Percentiles rank a stretch among this genome's conserved stretches.
These are phyloP conservation scores for Myotis findleyi DNA, from an alignment of 2,797 vertebrate species.

Conservation along the genomic window DNA sequence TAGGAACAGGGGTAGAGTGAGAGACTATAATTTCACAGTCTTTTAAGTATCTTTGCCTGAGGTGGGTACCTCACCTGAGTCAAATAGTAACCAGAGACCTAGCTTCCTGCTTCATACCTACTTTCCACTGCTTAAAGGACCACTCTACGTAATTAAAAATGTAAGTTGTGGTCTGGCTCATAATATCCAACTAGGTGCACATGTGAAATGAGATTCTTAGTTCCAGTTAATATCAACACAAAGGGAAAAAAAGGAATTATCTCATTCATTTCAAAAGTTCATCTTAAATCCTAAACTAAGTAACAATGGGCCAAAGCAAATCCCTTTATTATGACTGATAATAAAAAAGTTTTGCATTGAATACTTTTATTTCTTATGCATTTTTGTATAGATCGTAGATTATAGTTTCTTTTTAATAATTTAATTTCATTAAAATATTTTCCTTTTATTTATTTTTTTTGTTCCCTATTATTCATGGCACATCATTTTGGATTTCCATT, in stretches of 20 bases:
- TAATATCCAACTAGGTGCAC: not conserved
- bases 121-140: not conserved
- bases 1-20: not conserved
- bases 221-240: not conserved
- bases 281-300: not conserved
- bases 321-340: not conserved
- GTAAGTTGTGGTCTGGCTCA: not conserved
- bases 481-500: not conserved
- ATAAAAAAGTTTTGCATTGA: not conserved
- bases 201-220: not conserved
- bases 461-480: not conserved
- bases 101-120: not conserved
- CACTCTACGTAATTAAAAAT: not conserved
- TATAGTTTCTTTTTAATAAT: not conserved
- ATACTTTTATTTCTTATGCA: not conserved
- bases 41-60: not conserved
- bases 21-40: not conserved
- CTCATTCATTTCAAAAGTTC: slow-evolving; percentile 6
- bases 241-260: not conserved
- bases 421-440: slow-evolving; percentile 7
- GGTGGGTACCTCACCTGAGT: not conserved
- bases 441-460: not conserved
- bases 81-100: not conserved
- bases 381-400: not conserved
- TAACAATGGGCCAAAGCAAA: not conserved